Evolutionary conservation across 2,797 vertebrate species (phyloP).

Genomic region (Pseudopleuronectes americanus): DNA sequence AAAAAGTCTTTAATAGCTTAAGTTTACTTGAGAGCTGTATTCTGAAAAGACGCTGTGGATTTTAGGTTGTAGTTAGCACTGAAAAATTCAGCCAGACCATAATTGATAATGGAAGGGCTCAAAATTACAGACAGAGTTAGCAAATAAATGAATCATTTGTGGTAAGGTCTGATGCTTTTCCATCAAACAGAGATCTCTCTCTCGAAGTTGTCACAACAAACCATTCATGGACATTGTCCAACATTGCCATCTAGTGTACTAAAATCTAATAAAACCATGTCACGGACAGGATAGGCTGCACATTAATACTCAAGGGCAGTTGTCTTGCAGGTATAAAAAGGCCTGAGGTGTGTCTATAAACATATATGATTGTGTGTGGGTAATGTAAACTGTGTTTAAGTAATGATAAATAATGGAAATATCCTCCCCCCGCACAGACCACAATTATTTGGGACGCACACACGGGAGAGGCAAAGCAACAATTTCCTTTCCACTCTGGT

Average conservation of each 20-base stretch:
- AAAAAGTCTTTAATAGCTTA: not conserved
- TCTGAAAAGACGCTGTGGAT: too few relatives aligned
- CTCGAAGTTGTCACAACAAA: not conserved
- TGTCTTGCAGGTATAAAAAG: conserved; percentile 1
- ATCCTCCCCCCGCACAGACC: conserved; percentile 83
- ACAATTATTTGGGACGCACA: conserved; percentile 99
- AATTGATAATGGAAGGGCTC: fast-evolving
- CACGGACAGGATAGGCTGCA: not conserved
- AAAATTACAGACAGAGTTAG: too few relatives aligned
- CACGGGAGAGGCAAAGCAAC: conserved; percentile 98
- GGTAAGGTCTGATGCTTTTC: not conserved
- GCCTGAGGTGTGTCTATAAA: not conserved
- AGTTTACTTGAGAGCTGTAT: not conserved
- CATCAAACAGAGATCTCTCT: not conserved
- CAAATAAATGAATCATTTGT: not conserved
- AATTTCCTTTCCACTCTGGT: conserved; percentile 99
- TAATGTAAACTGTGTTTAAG: too few relatives aligned
- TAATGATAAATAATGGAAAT: conserved; percentile 18
- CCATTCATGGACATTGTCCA: conserved; percentile 6
- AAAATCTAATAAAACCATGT: conserved; percentile 5
- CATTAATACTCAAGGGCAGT: not conserved
- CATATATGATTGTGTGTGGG: not conserved
- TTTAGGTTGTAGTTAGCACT: too few relatives aligned
- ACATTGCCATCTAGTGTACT: conserved; percentile 62
- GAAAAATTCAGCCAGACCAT: not conserved